phyloP scores from a whole-genome alignment of 2,113 vertebrate genomes.

The Burhinus bistriatus region DNA sequence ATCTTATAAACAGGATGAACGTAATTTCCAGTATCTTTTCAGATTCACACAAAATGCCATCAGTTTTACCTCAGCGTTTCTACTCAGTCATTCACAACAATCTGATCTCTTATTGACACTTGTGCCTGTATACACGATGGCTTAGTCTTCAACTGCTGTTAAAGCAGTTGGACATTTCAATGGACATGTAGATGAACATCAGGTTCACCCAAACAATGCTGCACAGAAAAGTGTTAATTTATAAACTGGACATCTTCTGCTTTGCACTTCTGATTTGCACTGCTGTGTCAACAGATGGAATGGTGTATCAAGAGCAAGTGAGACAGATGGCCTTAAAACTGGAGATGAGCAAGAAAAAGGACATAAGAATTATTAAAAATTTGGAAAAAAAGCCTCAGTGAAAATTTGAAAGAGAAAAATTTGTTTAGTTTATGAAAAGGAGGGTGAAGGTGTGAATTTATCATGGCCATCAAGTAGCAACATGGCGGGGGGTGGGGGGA shows the following conservation, averaged over 20 bases:
- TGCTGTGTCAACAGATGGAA: background rate
- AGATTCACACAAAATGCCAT: background rate
- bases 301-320: background rate
- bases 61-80: background rate
- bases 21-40: background rate
- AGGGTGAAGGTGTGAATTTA: background rate
- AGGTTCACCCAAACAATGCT: background rate
- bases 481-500: no score
- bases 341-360: background rate
- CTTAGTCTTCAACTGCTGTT: background rate
- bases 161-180: background rate
- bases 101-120: background rate
- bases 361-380: background rate
- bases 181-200: background rate
- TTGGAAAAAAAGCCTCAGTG: background rate
- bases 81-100: background rate
- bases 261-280: background rate
- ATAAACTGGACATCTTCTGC: background rate
- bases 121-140: background rate
- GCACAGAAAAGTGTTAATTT: background rate
- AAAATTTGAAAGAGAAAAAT: background rate
- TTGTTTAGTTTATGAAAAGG: background rate
- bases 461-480: background rate
- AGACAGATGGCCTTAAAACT: constrained; percentile 34
- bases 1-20: background rate